Percentiles rank a stretch among this genome's conserved stretches.
Conservation (phyloP, 2,888 invertebrate species). For the Leptopilina syphax region DNA sequence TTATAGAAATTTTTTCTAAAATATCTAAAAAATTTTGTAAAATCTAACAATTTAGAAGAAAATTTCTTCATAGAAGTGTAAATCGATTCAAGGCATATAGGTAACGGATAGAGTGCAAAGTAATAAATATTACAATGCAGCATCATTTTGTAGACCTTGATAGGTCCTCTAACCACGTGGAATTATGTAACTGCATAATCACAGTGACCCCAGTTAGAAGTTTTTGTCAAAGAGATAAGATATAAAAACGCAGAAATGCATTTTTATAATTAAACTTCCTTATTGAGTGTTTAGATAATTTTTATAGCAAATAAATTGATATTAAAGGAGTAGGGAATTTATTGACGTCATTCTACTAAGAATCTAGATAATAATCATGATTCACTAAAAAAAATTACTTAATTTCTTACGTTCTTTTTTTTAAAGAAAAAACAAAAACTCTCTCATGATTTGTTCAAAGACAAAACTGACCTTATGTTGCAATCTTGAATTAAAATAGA, state of each 20-base stretch:
- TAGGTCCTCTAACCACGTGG: conserved; percentile 60
- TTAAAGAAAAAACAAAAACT: not conserved
- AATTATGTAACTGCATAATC: conserved; percentile 57
- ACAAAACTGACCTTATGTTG: conserved; percentile 55
- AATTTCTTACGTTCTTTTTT: not conserved
- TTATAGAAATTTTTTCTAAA: not conserved
- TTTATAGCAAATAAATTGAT: not conserved
- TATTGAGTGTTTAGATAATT: not conserved
- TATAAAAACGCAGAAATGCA: not conserved
- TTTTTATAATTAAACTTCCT: not conserved
- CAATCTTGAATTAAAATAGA: conserved; percentile 67
- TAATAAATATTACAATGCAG: conserved; percentile 15
- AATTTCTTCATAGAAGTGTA: not conserved
- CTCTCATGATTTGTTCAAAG: conserved; percentile 43
- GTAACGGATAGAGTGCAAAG: not conserved
- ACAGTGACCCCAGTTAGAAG: conserved; percentile 29
- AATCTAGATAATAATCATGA: not conserved
- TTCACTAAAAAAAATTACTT: not conserved
- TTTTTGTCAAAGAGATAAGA: conserved; percentile 16
- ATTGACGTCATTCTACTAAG: not conserved
- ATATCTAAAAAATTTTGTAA: too few species aligned
- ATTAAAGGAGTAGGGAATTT: not conserved
- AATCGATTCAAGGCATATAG: not conserved
- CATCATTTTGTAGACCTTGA: conserved; percentile 51
- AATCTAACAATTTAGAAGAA: too few species aligned